phyloP scores from a whole-genome alignment of 2,888 invertebrate genomes.

The Helicoverpa assulta region DNA sequence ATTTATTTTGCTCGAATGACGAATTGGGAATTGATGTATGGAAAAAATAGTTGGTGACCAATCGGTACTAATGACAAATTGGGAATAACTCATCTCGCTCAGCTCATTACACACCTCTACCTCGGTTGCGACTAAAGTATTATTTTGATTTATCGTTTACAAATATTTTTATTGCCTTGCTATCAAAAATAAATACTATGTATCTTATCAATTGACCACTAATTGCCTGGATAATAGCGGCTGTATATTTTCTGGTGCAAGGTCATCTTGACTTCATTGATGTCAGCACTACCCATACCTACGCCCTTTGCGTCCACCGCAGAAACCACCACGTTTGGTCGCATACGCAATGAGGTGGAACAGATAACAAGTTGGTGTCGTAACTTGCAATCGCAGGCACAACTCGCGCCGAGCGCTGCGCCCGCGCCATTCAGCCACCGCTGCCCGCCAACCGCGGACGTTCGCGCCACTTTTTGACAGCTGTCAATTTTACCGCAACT shows the following conservation, averaged over 20 bases:
- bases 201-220: constrained; percentile 38
- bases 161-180: not conserved
- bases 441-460: constrained; percentile 68
- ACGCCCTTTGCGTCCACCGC: constrained; percentile 36
- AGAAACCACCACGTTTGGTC: constrained; percentile 30
- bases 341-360: constrained; percentile 62
- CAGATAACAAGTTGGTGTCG: constrained; percentile 64
- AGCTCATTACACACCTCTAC: not conserved
- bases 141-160: not conserved
- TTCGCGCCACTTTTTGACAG: constrained; percentile 69
- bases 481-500: constrained; percentile 61
- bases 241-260: constrained; percentile 29
- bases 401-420: constrained; percentile 25
- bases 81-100: no score
- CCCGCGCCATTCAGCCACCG: constrained; percentile 68
- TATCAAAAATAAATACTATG: not conserved
- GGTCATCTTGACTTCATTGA: constrained; percentile 25
- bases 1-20: no score
- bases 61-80: no score
- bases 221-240: constrained; percentile 12
- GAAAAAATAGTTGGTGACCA: no score
- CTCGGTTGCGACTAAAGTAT: not conserved
- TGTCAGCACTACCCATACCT: constrained; percentile 12
- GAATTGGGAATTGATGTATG: no score
- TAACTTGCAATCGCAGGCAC: constrained; percentile 55